Evolutionary conservation across 2,888 invertebrate genomes (phyloP).

Genomic region (Ceraclea dissimilis): DNA sequence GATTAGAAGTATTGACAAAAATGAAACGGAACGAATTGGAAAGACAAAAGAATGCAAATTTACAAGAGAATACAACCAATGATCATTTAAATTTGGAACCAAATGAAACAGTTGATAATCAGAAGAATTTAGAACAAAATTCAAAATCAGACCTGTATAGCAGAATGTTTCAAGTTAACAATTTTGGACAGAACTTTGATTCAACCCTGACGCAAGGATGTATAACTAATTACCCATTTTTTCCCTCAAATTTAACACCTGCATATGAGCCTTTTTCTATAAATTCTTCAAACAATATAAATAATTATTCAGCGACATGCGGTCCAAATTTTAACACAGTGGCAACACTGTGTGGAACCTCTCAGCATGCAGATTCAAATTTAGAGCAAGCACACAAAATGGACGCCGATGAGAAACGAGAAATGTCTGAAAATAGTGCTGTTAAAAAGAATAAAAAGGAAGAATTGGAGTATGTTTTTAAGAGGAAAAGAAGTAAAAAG

Average conservation of each 20-base stretch:
- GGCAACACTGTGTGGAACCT: too few species aligned
- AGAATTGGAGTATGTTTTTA: slow-evolving; percentile 20
- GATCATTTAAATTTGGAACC: not conserved
- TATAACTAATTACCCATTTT: too few species aligned
- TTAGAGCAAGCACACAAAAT: too few species aligned
- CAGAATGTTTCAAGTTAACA: not conserved
- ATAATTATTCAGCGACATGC: too few species aligned
- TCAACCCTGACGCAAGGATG: too few species aligned
- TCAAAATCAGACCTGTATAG: not conserved
- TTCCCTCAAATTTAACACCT: too few species aligned
- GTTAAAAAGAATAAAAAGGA: not conserved
- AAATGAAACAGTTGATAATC: not conserved
- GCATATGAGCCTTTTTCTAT: too few species aligned
- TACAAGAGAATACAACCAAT: not conserved
- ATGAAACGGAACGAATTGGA: slow-evolving; percentile 26
- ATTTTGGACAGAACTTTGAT: too few species aligned
- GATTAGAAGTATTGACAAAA: slow-evolving; percentile 49
- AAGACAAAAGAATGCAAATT: not conserved
- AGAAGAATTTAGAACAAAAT: not conserved
- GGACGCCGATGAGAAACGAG: too few species aligned
- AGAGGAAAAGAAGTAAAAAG: slow-evolving; percentile 13
- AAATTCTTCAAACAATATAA: too few species aligned
- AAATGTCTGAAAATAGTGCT: not conserved
- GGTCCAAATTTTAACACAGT: too few species aligned
- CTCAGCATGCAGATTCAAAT: too few species aligned